Percentiles rank a stretch among this genome's conserved stretches.
Conservation (phyloP, 2,888 invertebrate species). For the Poecilus cupreus region DNA sequence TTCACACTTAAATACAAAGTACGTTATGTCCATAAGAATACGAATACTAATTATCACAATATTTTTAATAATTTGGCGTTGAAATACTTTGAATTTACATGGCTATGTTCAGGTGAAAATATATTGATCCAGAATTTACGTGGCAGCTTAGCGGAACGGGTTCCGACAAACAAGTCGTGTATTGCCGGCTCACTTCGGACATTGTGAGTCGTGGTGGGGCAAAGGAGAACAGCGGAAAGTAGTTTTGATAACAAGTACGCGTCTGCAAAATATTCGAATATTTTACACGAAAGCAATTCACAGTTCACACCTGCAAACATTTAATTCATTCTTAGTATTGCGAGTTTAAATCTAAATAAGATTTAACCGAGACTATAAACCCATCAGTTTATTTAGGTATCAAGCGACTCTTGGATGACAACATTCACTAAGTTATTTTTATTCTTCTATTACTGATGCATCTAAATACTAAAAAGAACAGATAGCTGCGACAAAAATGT, state of each 20-base stretch:
- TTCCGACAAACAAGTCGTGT: slow-evolving; percentile 59
- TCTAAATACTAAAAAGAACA: slow-evolving; percentile 36
- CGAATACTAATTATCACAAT: slow-evolving; percentile 73
- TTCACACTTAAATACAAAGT: slow-evolving; percentile 58
- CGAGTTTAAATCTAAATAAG: too few relatives aligned
- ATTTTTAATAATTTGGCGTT: slow-evolving; percentile 72
- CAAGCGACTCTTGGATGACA: not conserved
- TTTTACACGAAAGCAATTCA: slow-evolving; percentile 25
- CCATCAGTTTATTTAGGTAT: not conserved
- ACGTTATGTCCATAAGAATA: slow-evolving; percentile 64
- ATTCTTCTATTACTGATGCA: slow-evolving; percentile 50
- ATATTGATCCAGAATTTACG: slow-evolving; percentile 71
- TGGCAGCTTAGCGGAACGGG: slow-evolving; percentile 66
- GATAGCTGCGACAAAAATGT: slow-evolving; percentile 37
- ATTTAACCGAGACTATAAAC: too few relatives aligned
- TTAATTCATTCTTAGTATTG: not conserved
- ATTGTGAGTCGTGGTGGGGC: slow-evolving; percentile 45
- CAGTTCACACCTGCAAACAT: not conserved
- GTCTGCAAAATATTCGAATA: slow-evolving; percentile 53
- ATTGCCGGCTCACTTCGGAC: slow-evolving; percentile 54
- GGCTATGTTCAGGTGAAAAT: slow-evolving; percentile 58
- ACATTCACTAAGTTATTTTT: slow-evolving; percentile 40
- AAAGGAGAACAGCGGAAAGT: slow-evolving; percentile 63
- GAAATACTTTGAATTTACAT: slow-evolving; percentile 70
- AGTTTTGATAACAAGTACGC: slow-evolving; percentile 64